Base-by-base conservation (phyloP, 2,888 invertebrate genomes). In the Eupeodes luniger region DNA sequence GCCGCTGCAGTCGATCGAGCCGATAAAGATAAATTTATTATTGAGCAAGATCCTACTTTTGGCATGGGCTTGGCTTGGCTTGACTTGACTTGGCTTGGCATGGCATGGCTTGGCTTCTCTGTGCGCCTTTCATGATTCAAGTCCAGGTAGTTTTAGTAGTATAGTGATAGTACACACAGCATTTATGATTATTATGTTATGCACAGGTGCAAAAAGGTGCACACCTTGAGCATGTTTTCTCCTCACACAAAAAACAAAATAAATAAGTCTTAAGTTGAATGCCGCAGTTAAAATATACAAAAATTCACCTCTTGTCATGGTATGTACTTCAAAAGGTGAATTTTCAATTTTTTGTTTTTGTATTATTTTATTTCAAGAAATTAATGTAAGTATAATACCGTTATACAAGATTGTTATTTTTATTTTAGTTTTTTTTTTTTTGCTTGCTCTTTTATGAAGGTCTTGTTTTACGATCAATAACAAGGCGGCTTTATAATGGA, bases 21-120 rank as follows among this genome's bases (percentile, higher is more conserved):
- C 85, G 88, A 88, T 88, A 88, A 88, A 88, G 81, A 88, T 88
- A 88, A 88, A 88, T 88, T 67, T 88, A 88, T 88, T 88, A 88
- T 84, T 70, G 88, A 81, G 81, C 53, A 77, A 85, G 85, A 85
- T 85, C 81, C 85, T 81, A 34, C 59, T 47, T 36, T 57, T 40
- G 88, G 88, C 67, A 72, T 84, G 80, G 66, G 59, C 61, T 64
- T 51, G 64, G 61, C 40, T 34, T 62, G 64, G 53, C 40, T 34
- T 62, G 66, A 51, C 61, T 62, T 51, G 27, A 27, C 27, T 27
- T 27, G 27, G 2, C 2, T 27, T 27, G 66, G 59, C 61, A 57
- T 51, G 27, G 27, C 27, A 27, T 27, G 66, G 59, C 61, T 64
- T 51, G 64, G 61, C 40, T 34, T 62, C 16, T 51, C 40, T 55